Conservation (phyloP, 2,113 vertebrate genomes). For the Stictonetta naevosa region DNA sequence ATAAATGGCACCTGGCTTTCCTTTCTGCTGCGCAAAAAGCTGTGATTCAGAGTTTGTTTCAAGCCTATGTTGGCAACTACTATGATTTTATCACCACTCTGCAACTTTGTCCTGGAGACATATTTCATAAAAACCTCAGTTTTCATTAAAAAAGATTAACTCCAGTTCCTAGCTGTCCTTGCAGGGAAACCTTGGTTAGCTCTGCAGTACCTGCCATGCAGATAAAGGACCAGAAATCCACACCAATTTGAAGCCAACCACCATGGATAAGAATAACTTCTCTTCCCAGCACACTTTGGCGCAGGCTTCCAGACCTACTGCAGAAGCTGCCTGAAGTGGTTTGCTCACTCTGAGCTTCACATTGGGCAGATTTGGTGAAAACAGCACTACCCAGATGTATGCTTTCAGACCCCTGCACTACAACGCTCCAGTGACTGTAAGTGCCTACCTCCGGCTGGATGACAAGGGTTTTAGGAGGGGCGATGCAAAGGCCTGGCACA, state of each 20-base stretch:
- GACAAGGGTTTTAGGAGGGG: background rate
- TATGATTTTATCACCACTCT: background rate
- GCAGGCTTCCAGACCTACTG: background rate
- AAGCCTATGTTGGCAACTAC: background rate
- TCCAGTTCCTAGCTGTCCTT: background rate
- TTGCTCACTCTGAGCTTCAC: background rate
- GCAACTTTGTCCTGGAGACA: background rate
- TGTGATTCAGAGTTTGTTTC: background rate
- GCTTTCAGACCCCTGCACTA: background rate
- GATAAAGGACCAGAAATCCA: background rate
- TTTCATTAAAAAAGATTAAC: background rate
- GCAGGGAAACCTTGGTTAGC: background rate
- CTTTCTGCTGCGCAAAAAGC: conserved; percentile 19
- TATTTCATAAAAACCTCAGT: background rate
- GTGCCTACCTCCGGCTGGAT: background rate
- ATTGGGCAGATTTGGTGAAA: background rate
- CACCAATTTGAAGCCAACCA: background rate
- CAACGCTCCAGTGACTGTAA: background rate
- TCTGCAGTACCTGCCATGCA: background rate
- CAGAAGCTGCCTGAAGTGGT: background rate
- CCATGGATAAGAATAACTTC: background rate
- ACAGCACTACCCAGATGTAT: background rate
- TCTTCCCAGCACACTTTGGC: background rate
- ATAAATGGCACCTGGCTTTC: conserved; percentile 14
- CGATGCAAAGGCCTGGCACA: background rate